Evolutionary conservation across 2,888 invertebrate species (phyloP).

Genomic region (Merodon equestris): DNA sequence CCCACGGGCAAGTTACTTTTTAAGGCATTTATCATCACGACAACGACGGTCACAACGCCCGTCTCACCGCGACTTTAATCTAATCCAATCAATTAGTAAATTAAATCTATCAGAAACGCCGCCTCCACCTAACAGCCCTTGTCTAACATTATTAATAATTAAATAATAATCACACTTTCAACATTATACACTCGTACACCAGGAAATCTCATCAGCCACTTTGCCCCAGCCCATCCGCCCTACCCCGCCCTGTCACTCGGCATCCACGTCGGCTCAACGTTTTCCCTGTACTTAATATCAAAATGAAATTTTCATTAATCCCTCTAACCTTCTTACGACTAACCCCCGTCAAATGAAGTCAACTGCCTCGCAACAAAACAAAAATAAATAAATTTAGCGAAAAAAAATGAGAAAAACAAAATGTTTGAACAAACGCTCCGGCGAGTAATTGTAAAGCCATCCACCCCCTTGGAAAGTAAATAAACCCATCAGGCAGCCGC

Average conservation of each 20-base stretch:
- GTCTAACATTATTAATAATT: constrained; percentile 38
- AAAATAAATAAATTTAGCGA: no score
- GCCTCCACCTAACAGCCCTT: constrained; percentile 10
- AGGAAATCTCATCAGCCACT: no score
- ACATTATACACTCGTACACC: neutral
- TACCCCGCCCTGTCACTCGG: no score
- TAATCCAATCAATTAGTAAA: constrained; percentile 35
- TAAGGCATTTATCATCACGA: no score
- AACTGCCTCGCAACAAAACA: neutral
- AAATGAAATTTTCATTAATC: constrained; percentile 46
- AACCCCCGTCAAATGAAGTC: neutral
- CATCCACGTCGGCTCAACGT: neutral
- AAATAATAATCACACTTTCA: constrained; percentile 34
- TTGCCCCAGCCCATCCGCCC: no score
- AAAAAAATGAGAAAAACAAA: no score
- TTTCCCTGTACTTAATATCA: neutral
- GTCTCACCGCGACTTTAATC: neutral
- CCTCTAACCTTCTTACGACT: constrained; percentile 19
- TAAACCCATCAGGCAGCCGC: constrained; percentile 20
- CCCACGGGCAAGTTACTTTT: no score
- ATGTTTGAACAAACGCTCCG: constrained; percentile 8
- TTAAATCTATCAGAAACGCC: constrained; percentile 7
- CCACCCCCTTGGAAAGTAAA: constrained; percentile 4
- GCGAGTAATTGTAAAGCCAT: neutral
- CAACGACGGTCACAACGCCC: neutral